Conservation (phyloP, 2,113 vertebrate genomes). For the Okapia johnstoni region DNA sequence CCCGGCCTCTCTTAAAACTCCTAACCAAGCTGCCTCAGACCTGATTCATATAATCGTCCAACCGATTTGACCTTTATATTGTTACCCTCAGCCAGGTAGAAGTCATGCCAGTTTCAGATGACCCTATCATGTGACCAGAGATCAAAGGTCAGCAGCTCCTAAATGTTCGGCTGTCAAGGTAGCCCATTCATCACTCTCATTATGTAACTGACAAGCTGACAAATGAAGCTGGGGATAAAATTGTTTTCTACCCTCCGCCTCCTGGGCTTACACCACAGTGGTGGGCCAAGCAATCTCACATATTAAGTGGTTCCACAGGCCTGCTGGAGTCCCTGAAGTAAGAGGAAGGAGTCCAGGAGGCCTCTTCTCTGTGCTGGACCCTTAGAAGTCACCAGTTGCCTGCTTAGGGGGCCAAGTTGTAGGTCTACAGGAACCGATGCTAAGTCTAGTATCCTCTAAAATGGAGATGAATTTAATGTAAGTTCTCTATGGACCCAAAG, state of each 20-base stretch:
- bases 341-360: conserved; percentile 70
- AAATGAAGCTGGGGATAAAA: conserved; percentile 69
- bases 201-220: conserved; percentile 77
- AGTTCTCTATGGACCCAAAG: background rate
- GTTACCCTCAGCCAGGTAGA: conserved; percentile 85
- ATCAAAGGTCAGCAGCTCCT: conserved; percentile 82
- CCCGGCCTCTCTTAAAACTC: conserved; percentile 76
- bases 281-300: conserved; percentile 79
- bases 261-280: conserved; percentile 79
- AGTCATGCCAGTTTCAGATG: conserved; percentile 80
- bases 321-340: conserved; percentile 69
- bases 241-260: conserved; percentile 65
- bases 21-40: conserved; percentile 77
- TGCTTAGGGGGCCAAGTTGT: background rate
- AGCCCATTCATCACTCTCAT: conserved; percentile 83
- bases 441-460: background rate
- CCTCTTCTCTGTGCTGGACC: conserved; percentile 65
- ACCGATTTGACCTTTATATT: conserved; percentile 80
- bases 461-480: background rate
- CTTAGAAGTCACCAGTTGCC: conserved; percentile 54
- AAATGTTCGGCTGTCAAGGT: conserved; percentile 79
- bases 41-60: conserved; percentile 81
- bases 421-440: background rate
- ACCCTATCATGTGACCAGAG: conserved; percentile 84
- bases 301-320: conserved; percentile 81